Evolutionary conservation across 2,888 invertebrate genomes (phyloP).

Genomic region (Metopia argyrocephala): DNA sequence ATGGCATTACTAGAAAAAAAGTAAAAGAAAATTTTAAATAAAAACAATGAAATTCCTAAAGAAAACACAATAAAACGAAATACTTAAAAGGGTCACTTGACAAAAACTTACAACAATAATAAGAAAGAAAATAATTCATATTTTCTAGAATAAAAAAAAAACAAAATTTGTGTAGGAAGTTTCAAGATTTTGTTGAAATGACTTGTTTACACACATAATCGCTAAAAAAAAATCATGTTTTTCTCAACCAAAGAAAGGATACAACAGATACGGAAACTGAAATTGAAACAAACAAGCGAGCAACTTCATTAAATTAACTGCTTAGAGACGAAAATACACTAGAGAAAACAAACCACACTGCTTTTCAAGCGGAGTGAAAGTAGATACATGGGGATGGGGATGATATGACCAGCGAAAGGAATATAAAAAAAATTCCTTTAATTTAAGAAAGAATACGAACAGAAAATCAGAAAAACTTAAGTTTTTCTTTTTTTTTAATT

Average conservation of each 20-base stretch:
- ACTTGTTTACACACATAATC: conserved; percentile 67
- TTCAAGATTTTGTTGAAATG: conserved; percentile 27
- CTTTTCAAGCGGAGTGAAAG: not conserved
- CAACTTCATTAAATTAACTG: conserved; percentile 53
- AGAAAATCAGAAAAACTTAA: conserved; percentile 39
- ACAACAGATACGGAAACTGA: not conserved
- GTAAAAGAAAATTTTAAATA: not conserved
- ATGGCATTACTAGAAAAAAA: not conserved
- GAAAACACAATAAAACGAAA: conserved; percentile 18
- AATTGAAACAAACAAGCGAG: not conserved
- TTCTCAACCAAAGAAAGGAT: conserved; percentile 1
- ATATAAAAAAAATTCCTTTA: conserved; percentile 13
- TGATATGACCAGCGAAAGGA: not conserved
- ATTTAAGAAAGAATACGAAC: conserved; percentile 42
- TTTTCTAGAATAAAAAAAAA: conserved; percentile 10
- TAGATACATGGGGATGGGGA: conserved; percentile 14
- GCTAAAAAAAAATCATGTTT: conserved; percentile 68
- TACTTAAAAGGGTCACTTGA: conserved; percentile 55
- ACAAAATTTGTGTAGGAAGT: not conserved
- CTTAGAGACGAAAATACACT: conserved; percentile 42
- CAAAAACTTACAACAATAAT: conserved; percentile 16
- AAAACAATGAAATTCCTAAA: conserved; percentile 5
- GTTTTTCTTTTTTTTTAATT: conserved; percentile 33
- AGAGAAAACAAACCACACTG: conserved; percentile 3
- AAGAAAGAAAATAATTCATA: conserved; percentile 35